Percentiles rank a stretch among this genome's conserved stretches.
Conservation (phyloP, 2,797 vertebrate species). For the Phylloscopus collybita region DNA sequence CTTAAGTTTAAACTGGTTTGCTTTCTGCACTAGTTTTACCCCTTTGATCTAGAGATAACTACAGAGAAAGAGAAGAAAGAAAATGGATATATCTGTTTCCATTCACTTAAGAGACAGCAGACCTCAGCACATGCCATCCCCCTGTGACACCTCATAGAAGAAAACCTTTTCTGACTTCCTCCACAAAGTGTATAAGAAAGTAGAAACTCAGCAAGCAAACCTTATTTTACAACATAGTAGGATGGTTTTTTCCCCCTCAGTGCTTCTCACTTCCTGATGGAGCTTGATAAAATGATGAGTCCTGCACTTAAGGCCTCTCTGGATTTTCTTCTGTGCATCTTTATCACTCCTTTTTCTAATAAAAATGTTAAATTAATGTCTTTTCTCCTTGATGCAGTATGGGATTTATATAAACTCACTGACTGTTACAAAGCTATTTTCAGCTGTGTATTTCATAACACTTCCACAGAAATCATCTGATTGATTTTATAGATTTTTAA, state of each 20-base stretch:
- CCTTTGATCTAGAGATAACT: background rate
- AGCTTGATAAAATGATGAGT: background rate
- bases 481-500: slow-evolving; percentile 14
- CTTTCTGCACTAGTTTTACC: background rate
- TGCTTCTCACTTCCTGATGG: background rate
- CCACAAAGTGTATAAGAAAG: background rate
- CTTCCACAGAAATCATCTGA: background rate
- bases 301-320: background rate
- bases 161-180: background rate
- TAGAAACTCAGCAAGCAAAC: background rate
- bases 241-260: accelerated
- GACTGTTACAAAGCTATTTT: background rate
- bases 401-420: background rate
- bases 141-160: background rate
- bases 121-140: background rate
- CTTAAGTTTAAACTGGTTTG: background rate
- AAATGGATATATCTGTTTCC: background rate
- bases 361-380: background rate
- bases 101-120: background rate
- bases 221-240: background rate
- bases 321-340: background rate
- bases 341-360: background rate
- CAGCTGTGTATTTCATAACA: background rate
- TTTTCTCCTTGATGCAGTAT: background rate
- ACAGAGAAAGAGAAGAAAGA: background rate